These are phyloP conservation scores for Paramormyrops hopkinsi DNA, from an alignment of 2,797 vertebrate species.

Conservation along the genomic window DNA sequence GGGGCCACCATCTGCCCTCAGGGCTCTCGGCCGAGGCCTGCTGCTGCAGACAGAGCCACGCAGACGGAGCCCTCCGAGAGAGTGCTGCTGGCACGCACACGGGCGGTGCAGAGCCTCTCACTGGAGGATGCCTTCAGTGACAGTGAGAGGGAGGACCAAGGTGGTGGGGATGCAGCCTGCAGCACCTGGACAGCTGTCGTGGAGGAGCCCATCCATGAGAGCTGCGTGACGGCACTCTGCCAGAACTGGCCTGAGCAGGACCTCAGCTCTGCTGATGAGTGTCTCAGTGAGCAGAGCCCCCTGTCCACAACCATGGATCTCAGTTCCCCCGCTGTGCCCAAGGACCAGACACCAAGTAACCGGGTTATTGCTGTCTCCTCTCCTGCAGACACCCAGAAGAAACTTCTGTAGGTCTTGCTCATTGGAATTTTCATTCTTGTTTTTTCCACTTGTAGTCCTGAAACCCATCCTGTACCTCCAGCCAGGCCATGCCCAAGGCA, in stretches of 20 bases:
- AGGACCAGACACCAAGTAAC: constrained; percentile 35
- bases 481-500: background rate
- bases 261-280: background rate
- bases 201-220: constrained; percentile 57
- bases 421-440: background rate
- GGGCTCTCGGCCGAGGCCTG: constrained; percentile 24
- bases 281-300: background rate
- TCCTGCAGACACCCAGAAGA: constrained; percentile 52
- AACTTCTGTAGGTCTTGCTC: constrained; percentile 52
- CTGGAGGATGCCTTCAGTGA: constrained; percentile 57
- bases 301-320: background rate
- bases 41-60: constrained; percentile 51
- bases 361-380: constrained; percentile 44
- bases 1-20: constrained; percentile 25
- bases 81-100: constrained; percentile 33
- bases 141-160: constrained; percentile 30
- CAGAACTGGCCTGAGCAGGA: constrained; percentile 37
- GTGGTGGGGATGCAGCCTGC: constrained; percentile 19
- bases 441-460: background rate
- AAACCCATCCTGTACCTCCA: background rate
- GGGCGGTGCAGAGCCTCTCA: constrained; percentile 47
- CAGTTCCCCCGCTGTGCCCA: constrained; percentile 29
- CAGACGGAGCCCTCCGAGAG: constrained; percentile 55
- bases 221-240: constrained; percentile 31
- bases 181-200: constrained; percentile 42